Evolutionary conservation across 2,888 invertebrate species (phyloP).

Genomic region (Rugalucina vietnamica): DNA sequence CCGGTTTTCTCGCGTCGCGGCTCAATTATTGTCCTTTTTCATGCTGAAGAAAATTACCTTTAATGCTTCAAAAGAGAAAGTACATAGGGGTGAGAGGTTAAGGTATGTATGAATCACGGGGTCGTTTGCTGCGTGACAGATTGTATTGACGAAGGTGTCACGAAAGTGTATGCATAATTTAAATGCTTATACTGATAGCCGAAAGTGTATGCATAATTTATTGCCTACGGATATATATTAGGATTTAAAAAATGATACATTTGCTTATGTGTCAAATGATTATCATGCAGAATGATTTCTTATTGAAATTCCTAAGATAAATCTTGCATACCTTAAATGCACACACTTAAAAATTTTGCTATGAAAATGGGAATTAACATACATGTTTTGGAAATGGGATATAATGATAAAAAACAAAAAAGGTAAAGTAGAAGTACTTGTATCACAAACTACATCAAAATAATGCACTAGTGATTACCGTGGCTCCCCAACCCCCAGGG

Average conservation of each 20-base stretch:
- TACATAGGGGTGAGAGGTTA: neutral
- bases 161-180: neutral
- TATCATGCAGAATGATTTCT: neutral
- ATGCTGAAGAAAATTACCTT: neutral
- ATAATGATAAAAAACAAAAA: neutral
- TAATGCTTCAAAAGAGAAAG: neutral
- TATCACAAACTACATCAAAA: too few species aligned
- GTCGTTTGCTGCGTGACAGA: neutral
- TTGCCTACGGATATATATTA: neutral
- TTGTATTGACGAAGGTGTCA: neutral
- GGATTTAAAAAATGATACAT: neutral
- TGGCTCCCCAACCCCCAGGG: too few species aligned
- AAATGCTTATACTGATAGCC: too few species aligned
- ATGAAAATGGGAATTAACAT: neutral
- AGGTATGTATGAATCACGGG: neutral
- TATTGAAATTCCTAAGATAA: neutral
- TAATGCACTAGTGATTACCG: too few species aligned
- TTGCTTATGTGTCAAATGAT: neutral
- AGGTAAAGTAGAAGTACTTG: too few species aligned
- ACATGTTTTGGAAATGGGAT: neutral
- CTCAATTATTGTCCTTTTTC: neutral
- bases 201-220: neutral
- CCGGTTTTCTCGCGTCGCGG: too few species aligned
- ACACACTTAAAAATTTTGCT: neutral
- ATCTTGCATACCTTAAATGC: neutral